A percentile compares a stretch with the other conserved stretches of the same genome.
These are phyloP conservation scores for Avahi laniger DNA, from an alignment of 2,797 vertebrate genomes.

Conservation along the genomic window DNA sequence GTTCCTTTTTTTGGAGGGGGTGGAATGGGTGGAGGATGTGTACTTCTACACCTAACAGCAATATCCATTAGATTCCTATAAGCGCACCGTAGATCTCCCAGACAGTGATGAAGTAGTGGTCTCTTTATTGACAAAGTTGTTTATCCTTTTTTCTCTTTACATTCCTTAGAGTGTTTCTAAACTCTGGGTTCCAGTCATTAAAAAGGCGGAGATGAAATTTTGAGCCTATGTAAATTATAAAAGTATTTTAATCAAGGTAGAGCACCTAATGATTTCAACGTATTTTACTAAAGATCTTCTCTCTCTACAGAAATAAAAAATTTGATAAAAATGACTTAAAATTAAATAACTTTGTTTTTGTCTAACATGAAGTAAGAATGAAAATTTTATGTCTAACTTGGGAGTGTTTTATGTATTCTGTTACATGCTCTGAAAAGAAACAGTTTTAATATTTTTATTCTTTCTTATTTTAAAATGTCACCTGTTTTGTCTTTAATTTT, in stretches of 20 bases:
- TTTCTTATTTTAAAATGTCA: constrained; percentile 25
- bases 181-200: not conserved
- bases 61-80: not conserved
- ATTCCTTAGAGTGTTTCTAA: not conserved
- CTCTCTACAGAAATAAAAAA: not conserved
- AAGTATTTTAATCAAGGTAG: not conserved
- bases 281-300: not conserved
- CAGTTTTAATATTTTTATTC: not conserved
- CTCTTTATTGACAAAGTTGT: not conserved
- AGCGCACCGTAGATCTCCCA: not conserved
- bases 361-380: not conserved
- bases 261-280: constrained; percentile 2
- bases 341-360: constrained; percentile 3
- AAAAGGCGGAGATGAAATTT: constrained; percentile 27
- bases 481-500: not conserved
- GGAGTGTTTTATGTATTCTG: not conserved
- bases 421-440: constrained; percentile 2
- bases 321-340: constrained; percentile 16
- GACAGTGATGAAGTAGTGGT: not conserved
- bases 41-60: accelerated
- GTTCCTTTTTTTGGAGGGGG: not conserved
- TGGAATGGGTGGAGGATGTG: not conserved
- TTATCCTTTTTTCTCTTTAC: not conserved
- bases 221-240: constrained; percentile 11
- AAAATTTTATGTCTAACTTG: constrained; percentile 7